Evolutionary conservation across 30 jellyfish, hydroid and myxozoan species (phyloP).

Genomic region (Aurelia aurita complex sp. Pacific): DNA sequence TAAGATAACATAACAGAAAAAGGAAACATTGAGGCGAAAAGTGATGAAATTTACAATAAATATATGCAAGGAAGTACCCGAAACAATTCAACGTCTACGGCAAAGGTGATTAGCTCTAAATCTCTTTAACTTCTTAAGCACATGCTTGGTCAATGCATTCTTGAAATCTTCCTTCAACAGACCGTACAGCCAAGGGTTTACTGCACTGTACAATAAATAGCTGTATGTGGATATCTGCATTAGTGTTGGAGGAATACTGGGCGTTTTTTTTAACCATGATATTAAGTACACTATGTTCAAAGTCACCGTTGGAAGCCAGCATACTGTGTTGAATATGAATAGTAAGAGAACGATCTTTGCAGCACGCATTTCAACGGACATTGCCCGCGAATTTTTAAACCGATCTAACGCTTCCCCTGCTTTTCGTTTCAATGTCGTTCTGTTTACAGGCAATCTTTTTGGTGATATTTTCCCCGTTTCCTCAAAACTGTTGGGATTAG

Average conservation of each 20-base stretch:
- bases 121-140: background rate
- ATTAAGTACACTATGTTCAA: constrained; percentile 41
- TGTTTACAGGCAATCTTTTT: too few relatives aligned
- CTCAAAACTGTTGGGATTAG: too few relatives aligned
- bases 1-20: too few relatives aligned
- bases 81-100: background rate
- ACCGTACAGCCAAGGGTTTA: constrained; percentile 68
- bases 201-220: constrained; percentile 28
- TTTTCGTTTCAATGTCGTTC: background rate
- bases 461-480: too few relatives aligned
- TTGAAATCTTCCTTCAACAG: constrained; percentile 52
- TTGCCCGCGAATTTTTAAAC: constrained; percentile 47
- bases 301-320: constrained; percentile 65
- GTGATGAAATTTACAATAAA: too few relatives aligned
- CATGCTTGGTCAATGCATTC: constrained; percentile 22
- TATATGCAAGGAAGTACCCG: too few relatives aligned
- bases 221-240: constrained; percentile 31
- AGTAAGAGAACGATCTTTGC: constrained; percentile 43
- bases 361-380: constrained; percentile 55
- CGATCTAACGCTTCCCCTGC: constrained; percentile 26
- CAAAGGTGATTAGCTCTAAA: background rate
- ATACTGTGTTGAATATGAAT: constrained; percentile 38
- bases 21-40: too few relatives aligned
- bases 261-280: constrained; percentile 38
- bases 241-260: constrained; percentile 8